Evolutionary conservation across 2,797 vertebrate genomes (phyloP).

Genomic region (Melanotaenia boesemani): DNA sequence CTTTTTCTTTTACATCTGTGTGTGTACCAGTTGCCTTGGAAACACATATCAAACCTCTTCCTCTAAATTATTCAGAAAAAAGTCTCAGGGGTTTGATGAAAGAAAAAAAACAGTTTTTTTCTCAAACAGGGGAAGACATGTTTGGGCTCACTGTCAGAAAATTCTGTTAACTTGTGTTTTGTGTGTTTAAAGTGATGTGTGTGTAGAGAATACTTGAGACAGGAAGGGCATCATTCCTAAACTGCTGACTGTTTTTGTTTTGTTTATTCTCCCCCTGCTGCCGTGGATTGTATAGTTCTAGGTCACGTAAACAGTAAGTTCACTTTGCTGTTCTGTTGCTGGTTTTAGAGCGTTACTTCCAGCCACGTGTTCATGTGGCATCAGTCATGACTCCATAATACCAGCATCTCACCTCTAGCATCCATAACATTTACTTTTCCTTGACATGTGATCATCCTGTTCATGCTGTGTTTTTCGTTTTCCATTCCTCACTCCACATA

Average conservation of each 20-base stretch:
- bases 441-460: not conserved
- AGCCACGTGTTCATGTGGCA: conserved; percentile 53
- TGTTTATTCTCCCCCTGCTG: conserved; percentile 67
- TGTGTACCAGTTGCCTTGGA: conserved; percentile 74
- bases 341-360: conserved; percentile 48
- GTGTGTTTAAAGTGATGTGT: conserved; percentile 39
- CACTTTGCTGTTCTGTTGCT: conserved; percentile 37
- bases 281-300: conserved; percentile 82
- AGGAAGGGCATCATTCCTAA: conserved; percentile 44
- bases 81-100: conserved; percentile 64
- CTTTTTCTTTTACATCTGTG: conserved; percentile 44
- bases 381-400: conserved; percentile 43
- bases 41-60: conserved; percentile 65
- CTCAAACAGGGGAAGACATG: conserved; percentile 17
- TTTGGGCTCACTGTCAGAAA: conserved; percentile 35
- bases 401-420: conserved; percentile 8
- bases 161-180: conserved; percentile 39
- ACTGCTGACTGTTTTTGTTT: conserved; percentile 67
- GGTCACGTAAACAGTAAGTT: conserved; percentile 85
- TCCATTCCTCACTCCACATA: conserved; percentile 18
- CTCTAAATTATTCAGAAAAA: conserved; percentile 79
- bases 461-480: conserved; percentile 4
- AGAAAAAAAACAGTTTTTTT: conserved; percentile 43
- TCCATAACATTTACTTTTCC: conserved; percentile 11
- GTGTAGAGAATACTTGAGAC: conserved; percentile 34